phyloP scores from a whole-genome alignment of 2,113 vertebrate genomes.

The Hiodon tergisus region DNA sequence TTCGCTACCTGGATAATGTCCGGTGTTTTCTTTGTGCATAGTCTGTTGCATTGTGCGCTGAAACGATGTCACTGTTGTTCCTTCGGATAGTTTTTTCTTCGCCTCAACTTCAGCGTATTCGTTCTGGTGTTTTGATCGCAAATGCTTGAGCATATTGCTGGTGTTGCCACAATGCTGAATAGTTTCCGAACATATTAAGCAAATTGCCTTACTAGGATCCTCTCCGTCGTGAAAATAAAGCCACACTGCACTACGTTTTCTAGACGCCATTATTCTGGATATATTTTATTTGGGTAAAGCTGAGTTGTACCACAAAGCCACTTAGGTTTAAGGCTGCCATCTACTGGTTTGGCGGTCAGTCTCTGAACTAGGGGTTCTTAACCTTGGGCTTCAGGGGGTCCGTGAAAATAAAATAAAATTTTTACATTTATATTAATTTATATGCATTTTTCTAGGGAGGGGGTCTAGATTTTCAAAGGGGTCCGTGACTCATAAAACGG shows the following conservation, averaged over 20 bases:
- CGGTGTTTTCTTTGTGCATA: neutral
- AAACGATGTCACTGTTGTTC: neutral
- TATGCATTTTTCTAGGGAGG: no score
- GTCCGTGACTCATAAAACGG: no score
- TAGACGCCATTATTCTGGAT: conserved; percentile 16
- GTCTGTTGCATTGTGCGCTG: neutral
- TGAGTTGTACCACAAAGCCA: neutral
- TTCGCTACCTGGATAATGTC: conserved; percentile 8
- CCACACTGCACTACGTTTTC: conserved; percentile 24
- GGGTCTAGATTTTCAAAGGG: no score
- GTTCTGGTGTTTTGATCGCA: conserved; percentile 20
- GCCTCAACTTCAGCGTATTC: neutral
- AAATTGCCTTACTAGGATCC: conserved; percentile 8
- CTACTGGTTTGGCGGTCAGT: neutral
- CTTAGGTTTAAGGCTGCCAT: neutral
- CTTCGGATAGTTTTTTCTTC: conserved; percentile 2
- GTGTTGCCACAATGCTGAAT: conserved; percentile 24
- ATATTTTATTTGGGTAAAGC: neutral
- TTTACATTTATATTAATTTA: no score
- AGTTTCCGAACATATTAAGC: conserved; percentile 10
- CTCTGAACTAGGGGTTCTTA: neutral
- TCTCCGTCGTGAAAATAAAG: conserved; percentile 15
- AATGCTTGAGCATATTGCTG: conserved; percentile 22
- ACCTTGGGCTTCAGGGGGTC: no score
- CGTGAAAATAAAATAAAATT: no score